A percentile compares a stretch with the other conserved stretches of the same genome.
Evolutionary conservation across 2,888 invertebrate species (phyloP).

Genomic region (Siphonodentalium dalli): DNA sequence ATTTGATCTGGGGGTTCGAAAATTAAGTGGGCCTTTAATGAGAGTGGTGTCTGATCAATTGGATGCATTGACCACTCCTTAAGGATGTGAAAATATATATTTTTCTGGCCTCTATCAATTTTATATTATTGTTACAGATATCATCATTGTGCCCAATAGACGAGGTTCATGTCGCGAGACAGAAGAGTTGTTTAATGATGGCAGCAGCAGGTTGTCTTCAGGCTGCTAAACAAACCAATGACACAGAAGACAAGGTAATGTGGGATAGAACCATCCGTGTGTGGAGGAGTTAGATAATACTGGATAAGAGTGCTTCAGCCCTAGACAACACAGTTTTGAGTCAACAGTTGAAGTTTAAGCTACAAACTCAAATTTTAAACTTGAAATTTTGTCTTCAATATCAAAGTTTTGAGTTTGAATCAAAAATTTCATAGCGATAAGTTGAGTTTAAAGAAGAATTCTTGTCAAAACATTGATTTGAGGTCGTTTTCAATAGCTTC

Average conservation of each 20-base stretch:
- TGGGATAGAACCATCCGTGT: background rate
- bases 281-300: background rate
- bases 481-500: too few relatives aligned
- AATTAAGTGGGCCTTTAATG: too few relatives aligned
- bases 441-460: background rate
- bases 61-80: background rate
- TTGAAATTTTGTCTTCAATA: background rate
- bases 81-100: background rate
- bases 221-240: slow-evolving; percentile 35
- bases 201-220: slow-evolving; percentile 55
- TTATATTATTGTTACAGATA: slow-evolving; percentile 33
- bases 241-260: slow-evolving; percentile 31
- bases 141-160: slow-evolving; percentile 37
- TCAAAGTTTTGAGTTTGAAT: background rate
- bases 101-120: too few relatives aligned
- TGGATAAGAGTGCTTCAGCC: too few relatives aligned
- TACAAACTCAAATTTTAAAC: background rate
- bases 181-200: slow-evolving; percentile 58
- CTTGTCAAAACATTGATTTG: background rate
- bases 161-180: slow-evolving; percentile 32
- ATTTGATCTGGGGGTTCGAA: too few relatives aligned
- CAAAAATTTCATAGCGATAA: background rate
- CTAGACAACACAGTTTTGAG: too few relatives aligned
- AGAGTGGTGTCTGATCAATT: background rate
- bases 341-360: background rate